A percentile compares a stretch with the other conserved stretches of the same genome.
Evolutionary conservation across 2,797 vertebrate genomes (phyloP).

Genomic region (Dermochelys coriacea): DNA sequence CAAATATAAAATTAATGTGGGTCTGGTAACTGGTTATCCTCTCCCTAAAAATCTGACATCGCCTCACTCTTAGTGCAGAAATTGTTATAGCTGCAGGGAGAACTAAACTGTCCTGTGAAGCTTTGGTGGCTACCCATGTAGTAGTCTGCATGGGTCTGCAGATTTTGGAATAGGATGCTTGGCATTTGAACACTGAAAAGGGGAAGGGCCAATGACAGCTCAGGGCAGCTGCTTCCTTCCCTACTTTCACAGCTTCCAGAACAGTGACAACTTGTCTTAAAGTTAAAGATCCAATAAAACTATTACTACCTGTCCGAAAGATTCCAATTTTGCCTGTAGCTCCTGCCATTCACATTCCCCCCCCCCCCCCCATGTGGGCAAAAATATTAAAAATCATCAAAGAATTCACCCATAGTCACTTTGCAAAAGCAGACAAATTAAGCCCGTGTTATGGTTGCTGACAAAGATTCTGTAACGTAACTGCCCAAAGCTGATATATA

Average conservation of each 20-base stretch:
- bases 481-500: neutral
- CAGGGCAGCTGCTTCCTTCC: neutral
- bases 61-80: neutral
- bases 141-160: neutral
- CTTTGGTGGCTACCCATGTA: neutral
- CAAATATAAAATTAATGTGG: too few species aligned
- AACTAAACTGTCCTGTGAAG: neutral
- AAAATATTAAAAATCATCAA: neutral
- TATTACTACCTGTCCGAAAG: neutral
- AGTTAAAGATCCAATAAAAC: neutral
- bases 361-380: neutral
- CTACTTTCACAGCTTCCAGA: neutral
- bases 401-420: neutral
- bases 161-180: neutral
- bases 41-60: neutral
- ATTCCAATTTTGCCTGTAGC: neutral
- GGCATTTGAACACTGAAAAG: neutral
- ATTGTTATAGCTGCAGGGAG: neutral
- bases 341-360: neutral
- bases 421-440: neutral
- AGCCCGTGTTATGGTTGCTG: neutral
- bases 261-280: neutral
- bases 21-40: too few species aligned
- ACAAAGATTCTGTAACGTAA: neutral
- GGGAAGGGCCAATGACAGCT: neutral